phyloP scores from a whole-genome alignment of 2,113 vertebrate species.

The Actinemys pallida region DNA sequence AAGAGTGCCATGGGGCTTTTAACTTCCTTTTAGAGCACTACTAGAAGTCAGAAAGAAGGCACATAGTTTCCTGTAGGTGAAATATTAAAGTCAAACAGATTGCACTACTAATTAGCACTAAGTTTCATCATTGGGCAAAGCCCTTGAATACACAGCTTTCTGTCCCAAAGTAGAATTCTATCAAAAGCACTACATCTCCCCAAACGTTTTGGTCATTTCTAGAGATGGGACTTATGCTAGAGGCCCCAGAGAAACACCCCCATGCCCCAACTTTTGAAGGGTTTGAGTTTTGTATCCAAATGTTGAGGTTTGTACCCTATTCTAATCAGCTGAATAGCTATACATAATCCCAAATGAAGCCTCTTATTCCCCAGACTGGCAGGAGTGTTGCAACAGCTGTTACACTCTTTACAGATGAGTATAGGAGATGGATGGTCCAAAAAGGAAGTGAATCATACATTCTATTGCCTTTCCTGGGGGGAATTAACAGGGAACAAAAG shows the following conservation, averaged over 20 bases:
- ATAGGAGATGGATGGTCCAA: not conserved
- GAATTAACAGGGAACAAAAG: not conserved
- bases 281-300: not conserved
- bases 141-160: not conserved
- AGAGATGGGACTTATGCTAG: not conserved
- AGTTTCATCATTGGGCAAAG: not conserved
- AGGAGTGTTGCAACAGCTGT: not conserved
- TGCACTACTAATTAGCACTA: not conserved
- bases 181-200: not conserved
- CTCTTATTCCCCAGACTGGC: not conserved
- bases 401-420: not conserved
- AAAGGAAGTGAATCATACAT: conserved; percentile 37
- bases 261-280: not conserved
- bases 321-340: not conserved
- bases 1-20: not conserved
- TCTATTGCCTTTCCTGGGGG: not conserved
- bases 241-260: not conserved
- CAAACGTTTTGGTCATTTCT: not conserved
- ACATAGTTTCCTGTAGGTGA: not conserved
- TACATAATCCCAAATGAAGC: conserved; percentile 3
- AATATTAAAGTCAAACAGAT: not conserved
- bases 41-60: not conserved
- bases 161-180: not conserved
- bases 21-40: not conserved
- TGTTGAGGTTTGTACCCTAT: not conserved